Evolutionary conservation across 1,140 invertebrate species (phyloP).

Genomic region (Zaprionus davidi): DNA sequence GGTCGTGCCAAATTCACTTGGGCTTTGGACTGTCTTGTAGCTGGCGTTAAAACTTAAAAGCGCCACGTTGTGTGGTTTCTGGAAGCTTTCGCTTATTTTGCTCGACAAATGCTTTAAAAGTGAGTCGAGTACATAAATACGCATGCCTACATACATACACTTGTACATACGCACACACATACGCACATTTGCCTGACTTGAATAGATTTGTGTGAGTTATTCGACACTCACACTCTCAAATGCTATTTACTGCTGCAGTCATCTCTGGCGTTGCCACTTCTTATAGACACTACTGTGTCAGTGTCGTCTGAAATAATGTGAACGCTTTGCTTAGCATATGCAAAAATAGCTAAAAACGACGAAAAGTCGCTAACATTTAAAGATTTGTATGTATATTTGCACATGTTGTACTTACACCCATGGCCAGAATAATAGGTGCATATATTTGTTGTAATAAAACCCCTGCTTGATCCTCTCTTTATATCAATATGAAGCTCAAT

Average conservation of each 20-base stretch:
- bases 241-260: background rate
- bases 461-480: too few species aligned
- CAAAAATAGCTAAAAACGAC: background rate
- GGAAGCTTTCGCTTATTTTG: constrained; percentile 40
- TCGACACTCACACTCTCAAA: background rate
- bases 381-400: background rate
- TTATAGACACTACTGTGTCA: background rate
- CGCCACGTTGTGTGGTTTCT: constrained; percentile 37
- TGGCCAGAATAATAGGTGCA: too few species aligned
- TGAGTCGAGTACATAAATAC: background rate
- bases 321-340: background rate
- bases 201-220: background rate
- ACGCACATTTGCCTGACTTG: constrained; percentile 11
- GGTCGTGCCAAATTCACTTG: constrained; percentile 48
- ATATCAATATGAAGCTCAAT: background rate
- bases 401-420: background rate
- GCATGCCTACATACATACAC: background rate
- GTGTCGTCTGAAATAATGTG: background rate
- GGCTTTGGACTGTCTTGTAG: constrained; percentile 60
- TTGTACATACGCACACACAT: background rate
- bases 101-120: constrained; percentile 8
- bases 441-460: background rate
- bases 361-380: background rate
- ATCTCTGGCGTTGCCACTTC: background rate
- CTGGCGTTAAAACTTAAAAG: constrained; percentile 60